A percentile compares a stretch with the other conserved stretches of the same genome.
Conservation (phyloP, 2,888 invertebrate genomes). For the Hemaris fuciformis region DNA sequence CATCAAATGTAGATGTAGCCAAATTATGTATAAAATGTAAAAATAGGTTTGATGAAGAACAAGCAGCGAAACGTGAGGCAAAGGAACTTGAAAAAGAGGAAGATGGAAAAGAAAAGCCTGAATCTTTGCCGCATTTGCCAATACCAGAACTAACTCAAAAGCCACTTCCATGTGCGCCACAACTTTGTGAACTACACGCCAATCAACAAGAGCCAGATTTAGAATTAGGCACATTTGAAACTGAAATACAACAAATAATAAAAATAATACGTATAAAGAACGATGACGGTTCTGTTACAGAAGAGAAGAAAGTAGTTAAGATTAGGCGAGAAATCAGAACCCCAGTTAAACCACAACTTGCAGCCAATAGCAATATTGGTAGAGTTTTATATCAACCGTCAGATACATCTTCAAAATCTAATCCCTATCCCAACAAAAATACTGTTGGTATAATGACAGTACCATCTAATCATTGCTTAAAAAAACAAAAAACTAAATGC, state of each 20-base stretch:
- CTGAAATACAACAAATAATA: constrained; percentile 42
- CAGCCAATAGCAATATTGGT: background rate
- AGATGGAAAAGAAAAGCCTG: background rate
- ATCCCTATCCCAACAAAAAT: constrained; percentile 26
- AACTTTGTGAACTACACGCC: constrained; percentile 11
- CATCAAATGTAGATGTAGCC: background rate
- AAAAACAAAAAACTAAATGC: background rate
- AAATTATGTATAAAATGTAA: constrained; percentile 28
- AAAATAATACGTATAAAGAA: constrained; percentile 40
- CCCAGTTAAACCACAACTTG: constrained; percentile 17
- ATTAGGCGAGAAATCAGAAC: constrained; percentile 37
- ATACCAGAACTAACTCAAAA: background rate
- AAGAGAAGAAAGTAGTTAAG: constrained; percentile 41
- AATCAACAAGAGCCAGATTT: constrained; percentile 21
- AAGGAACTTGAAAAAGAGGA: background rate
- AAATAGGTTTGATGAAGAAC: constrained; percentile 20
- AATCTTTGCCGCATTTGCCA: background rate
- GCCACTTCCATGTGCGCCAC: background rate
- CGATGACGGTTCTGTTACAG: constrained; percentile 42
- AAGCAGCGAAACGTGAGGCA: background rate
- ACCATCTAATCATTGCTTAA: background rate
- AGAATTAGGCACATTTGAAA: constrained; percentile 37
- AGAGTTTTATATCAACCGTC: constrained; percentile 16
- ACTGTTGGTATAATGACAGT: constrained; percentile 28
- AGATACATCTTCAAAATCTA: constrained; percentile 29